These are phyloP conservation scores for Zosterops lateralis DNA, from an alignment of 2,113 vertebrate species.

Conservation along the genomic window DNA sequence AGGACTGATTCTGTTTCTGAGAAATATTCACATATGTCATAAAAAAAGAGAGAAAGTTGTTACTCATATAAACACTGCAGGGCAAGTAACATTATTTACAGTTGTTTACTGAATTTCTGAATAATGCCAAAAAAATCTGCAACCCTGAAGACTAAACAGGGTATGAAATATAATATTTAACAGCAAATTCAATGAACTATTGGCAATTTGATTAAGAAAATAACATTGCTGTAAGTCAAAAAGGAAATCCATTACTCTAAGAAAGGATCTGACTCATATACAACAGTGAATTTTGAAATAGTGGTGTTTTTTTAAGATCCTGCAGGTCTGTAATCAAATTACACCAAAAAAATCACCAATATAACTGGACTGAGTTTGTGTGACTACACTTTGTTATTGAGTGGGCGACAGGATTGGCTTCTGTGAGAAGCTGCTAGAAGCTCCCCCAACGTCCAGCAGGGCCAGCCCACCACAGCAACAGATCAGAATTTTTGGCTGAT, in stretches of 20 bases:
- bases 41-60: neutral
- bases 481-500: neutral
- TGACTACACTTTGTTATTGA: neutral
- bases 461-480: neutral
- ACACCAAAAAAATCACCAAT: neutral
- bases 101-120: neutral
- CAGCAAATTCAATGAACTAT: neutral
- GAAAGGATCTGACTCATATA: neutral
- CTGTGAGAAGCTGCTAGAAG: neutral
- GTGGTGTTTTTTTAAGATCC: neutral
- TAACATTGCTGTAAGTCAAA: neutral
- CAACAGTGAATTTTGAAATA: neutral
- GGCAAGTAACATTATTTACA: slow-evolving; percentile 13
- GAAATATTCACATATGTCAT: neutral
- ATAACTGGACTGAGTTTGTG: neutral
- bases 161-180: slow-evolving; percentile 22
- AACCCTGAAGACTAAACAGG: neutral
- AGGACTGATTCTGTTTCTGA: neutral
- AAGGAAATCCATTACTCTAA: neutral
- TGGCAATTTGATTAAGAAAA: slow-evolving; percentile 6
- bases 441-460: neutral
- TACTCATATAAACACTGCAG: neutral
- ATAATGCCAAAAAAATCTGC: neutral
- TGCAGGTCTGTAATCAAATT: neutral
- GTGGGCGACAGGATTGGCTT: no score